These are phyloP conservation scores for Melanotaenia boesemani DNA, from an alignment of 2,797 vertebrate genomes.

Conservation along the genomic window DNA sequence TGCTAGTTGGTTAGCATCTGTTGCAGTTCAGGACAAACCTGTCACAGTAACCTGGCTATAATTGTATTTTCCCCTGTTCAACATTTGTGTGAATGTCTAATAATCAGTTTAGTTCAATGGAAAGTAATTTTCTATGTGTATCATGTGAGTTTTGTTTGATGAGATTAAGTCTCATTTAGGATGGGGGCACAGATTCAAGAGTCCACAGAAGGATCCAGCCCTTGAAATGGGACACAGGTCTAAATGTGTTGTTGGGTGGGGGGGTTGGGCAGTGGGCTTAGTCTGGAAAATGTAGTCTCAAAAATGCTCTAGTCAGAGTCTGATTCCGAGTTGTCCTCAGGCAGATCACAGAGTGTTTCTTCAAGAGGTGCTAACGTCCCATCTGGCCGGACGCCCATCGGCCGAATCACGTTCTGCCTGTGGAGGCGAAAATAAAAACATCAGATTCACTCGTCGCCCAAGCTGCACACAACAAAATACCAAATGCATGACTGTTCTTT, in stretches of 20 bases:
- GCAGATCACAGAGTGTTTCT: slow-evolving; percentile 86
- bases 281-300: slow-evolving; percentile 55
- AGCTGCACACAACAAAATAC: neutral
- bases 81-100: neutral
- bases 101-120: neutral
- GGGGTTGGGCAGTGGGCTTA: slow-evolving; percentile 48
- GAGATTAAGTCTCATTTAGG: neutral
- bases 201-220: slow-evolving; percentile 29
- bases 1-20: neutral
- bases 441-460: neutral
- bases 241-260: slow-evolving; percentile 13
- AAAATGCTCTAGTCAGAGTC: slow-evolving; percentile 88
- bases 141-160: slow-evolving; percentile 11
- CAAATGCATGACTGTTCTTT: neutral
- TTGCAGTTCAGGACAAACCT: neutral
- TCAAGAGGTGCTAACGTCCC: slow-evolving; percentile 95
- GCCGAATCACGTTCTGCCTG: slow-evolving; percentile 95
- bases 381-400: slow-evolving; percentile 94
- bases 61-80: neutral
- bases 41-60: neutral
- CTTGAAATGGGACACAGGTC: slow-evolving; percentile 55
- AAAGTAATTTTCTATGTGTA: neutral
- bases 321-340: slow-evolving; percentile 85
- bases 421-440: slow-evolving; percentile 59
- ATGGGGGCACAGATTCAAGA: slow-evolving; percentile 10